Conservation (phyloP, 2,113 vertebrate genomes). For the Capra hircus region DNA sequence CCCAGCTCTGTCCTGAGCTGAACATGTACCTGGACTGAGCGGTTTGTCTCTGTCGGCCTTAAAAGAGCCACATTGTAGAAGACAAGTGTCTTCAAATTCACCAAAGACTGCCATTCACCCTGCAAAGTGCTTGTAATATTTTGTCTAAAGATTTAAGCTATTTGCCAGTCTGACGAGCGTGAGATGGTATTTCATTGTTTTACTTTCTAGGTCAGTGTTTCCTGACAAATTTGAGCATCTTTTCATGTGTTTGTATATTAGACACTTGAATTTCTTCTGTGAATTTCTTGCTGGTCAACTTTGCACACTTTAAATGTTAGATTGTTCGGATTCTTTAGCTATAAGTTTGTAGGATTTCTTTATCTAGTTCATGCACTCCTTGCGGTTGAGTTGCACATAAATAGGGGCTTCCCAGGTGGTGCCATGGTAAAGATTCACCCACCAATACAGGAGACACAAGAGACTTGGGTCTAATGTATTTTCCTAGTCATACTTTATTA, state of each 20-base stretch:
- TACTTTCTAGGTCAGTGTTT: neutral
- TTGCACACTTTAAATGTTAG: neutral
- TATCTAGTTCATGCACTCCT: neutral
- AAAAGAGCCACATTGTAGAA: neutral
- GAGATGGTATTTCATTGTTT: neutral
- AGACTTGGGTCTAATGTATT: neutral
- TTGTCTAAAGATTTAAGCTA: fast-evolving
- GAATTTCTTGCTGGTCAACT: neutral
- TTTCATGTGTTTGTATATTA: neutral
- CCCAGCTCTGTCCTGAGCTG: fast-evolving
- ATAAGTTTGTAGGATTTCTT: neutral
- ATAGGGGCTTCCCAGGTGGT: neutral
- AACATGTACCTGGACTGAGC: fast-evolving
- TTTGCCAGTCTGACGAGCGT: fast-evolving
- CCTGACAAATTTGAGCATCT: neutral
- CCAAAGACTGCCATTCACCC: too few relatives aligned
- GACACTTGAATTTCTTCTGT: neutral
- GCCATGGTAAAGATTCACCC: neutral
- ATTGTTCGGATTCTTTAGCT: neutral
- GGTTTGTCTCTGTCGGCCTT: neutral
- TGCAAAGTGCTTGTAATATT: neutral
- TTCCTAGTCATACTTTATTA: neutral
- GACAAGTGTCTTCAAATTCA: neutral
- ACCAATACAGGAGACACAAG: neutral
- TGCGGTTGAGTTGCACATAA: neutral